Percentiles rank a stretch among this genome's conserved stretches.
Conservation (phyloP, 2,113 vertebrate species). For the Brachypodius melanocephalos region DNA sequence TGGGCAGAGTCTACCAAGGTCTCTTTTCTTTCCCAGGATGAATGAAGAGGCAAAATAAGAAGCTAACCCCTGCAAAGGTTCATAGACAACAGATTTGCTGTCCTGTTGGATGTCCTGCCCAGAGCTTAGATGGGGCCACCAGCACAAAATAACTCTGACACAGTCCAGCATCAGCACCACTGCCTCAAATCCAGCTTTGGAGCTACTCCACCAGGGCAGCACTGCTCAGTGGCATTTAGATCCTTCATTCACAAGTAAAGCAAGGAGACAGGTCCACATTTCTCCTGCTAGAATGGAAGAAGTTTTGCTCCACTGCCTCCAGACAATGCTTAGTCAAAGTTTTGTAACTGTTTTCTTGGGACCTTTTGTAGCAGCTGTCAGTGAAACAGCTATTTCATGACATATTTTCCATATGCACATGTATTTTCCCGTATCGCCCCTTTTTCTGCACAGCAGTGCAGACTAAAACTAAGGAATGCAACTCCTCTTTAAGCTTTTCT, state of each 20-base stretch:
- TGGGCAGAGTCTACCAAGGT: not conserved
- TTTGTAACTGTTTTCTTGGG: not conserved
- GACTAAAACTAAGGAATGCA: conserved; percentile 20
- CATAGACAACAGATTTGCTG: not conserved
- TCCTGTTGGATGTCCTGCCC: not conserved
- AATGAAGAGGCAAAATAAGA: not conserved
- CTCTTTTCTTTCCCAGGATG: not conserved
- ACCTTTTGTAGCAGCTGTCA: not conserved
- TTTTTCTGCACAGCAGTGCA: not conserved
- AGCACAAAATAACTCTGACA: not conserved
- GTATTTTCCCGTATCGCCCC: not conserved
- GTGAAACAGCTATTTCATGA: not conserved
- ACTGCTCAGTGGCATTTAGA: not conserved
- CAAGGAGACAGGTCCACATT: not conserved
- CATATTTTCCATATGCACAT: not conserved
- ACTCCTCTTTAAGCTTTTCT: conserved; percentile 11
- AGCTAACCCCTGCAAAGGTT: not conserved
- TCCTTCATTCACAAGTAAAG: not conserved
- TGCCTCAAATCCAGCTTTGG: not conserved
- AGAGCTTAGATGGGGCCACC: not conserved
- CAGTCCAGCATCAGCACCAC: not conserved
- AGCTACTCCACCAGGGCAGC: not conserved
- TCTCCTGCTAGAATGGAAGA: not conserved
- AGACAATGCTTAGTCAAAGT: not conserved
- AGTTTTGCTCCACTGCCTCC: not conserved